Conservation (phyloP, 2,888 invertebrate species). For the Congeria kusceri region DNA sequence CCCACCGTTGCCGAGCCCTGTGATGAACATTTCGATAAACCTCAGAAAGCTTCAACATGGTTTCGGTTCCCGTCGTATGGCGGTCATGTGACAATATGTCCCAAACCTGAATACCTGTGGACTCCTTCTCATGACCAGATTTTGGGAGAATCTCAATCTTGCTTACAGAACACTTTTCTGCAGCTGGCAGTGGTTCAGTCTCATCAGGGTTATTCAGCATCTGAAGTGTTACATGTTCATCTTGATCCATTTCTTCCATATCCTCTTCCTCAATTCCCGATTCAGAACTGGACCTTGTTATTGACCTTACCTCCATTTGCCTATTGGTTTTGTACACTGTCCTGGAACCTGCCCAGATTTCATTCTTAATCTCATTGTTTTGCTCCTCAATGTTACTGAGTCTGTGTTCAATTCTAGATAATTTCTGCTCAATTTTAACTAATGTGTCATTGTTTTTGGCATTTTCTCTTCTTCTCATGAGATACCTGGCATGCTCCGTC, state of each 20-base stretch:
- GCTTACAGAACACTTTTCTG: not conserved
- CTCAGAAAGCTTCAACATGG: conserved; percentile 52
- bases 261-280: conserved; percentile 65
- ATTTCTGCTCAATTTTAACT: conserved; percentile 53
- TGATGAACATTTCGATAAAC: conserved; percentile 45
- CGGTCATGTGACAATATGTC: conserved; percentile 58
- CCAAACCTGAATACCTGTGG: conserved; percentile 42
- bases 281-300: conserved; percentile 53
- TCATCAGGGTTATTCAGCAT: not conserved
- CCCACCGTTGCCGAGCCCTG: conserved; percentile 15
- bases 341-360: not conserved
- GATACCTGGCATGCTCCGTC: conserved; percentile 21
- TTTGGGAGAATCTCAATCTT: not conserved
- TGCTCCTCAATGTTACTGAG: conserved; percentile 54
- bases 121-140: not conserved
- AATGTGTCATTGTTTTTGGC: conserved; percentile 40
- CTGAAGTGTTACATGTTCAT: conserved; percentile 3
- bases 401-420: conserved; percentile 54
- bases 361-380: conserved; percentile 3
- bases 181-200: not conserved
- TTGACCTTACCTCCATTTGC: not conserved
- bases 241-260: conserved; percentile 19
- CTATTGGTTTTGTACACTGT: conserved; percentile 21
- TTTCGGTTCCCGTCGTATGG: conserved; percentile 26
- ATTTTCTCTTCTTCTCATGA: conserved; percentile 19